Conservation (phyloP, 2,888 invertebrate species). For the Phoenoteleia sp. region DNA sequence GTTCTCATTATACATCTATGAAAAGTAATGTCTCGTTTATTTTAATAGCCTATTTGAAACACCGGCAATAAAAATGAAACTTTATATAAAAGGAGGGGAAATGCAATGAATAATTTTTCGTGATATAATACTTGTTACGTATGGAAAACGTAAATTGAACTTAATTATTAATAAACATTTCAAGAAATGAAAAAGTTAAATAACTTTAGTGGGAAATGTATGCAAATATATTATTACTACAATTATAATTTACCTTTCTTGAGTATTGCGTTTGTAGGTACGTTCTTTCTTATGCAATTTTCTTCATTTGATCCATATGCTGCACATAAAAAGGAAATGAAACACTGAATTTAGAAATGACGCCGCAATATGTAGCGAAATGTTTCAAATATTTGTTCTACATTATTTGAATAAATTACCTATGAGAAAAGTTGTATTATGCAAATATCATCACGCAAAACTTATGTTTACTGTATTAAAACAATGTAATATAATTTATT, state of each 20-base stretch:
- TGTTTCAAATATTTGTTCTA: constrained; percentile 37
- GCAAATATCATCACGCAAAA: constrained; percentile 25
- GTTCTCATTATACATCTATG: not conserved
- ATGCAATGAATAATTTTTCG: not conserved
- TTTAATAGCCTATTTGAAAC: not conserved
- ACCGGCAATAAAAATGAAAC: not conserved
- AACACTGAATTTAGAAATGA: constrained; percentile 37
- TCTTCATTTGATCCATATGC: constrained; percentile 22
- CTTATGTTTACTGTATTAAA: constrained; percentile 33
- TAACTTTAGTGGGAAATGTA: constrained; percentile 16
- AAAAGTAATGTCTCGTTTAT: constrained; percentile 9
- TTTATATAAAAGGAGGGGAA: not conserved
- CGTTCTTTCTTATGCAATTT: constrained; percentile 34
- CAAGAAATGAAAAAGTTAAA: constrained; percentile 25
- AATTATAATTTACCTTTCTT: constrained; percentile 32
- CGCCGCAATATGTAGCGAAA: constrained; percentile 1
- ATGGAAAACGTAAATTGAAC: not conserved
- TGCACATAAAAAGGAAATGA: constrained; percentile 32
- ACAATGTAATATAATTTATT: constrained; percentile 35
- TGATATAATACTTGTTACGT: no score
- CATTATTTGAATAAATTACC: constrained; percentile 49
- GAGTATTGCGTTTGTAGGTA: constrained; percentile 24
- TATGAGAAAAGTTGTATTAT: constrained; percentile 41
- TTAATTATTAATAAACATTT: constrained; percentile 36
- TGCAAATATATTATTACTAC: constrained; percentile 31